Evolutionary conservation across 2,113 vertebrate genomes (phyloP).

Genomic region (Hippocampus guttulatus): DNA sequence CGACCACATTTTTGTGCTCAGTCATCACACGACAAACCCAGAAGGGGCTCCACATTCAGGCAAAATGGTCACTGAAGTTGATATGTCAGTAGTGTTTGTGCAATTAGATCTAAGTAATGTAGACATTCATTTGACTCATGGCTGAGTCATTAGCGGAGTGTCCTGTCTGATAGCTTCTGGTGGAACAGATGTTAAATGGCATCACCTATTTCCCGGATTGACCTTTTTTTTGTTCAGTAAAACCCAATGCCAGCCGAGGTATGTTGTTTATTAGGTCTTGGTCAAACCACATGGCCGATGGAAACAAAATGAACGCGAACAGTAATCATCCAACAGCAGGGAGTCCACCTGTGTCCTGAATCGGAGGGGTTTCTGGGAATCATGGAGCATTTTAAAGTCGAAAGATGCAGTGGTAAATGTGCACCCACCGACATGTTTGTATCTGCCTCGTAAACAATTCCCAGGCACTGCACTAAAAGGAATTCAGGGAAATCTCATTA

Average conservation of each 20-base stretch:
- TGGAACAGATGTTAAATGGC: constrained; percentile 25
- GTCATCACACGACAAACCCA: constrained; percentile 32
- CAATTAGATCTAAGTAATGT: constrained; percentile 32
- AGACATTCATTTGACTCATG: constrained; percentile 19
- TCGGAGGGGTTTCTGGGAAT: constrained; percentile 67
- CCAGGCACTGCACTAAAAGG: constrained; percentile 47
- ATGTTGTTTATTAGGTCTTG: constrained; percentile 51
- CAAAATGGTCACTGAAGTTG: not conserved
- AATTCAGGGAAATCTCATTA: constrained; percentile 68
- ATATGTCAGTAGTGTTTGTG: constrained; percentile 10
- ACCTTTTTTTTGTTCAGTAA: constrained; percentile 8
- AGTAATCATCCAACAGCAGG: constrained; percentile 59
- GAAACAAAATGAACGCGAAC: constrained; percentile 49
- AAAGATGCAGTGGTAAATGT: constrained; percentile 56
- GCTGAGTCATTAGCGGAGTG: constrained; percentile 37
- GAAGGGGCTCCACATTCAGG: constrained; percentile 32
- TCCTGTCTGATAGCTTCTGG: constrained; percentile 29
- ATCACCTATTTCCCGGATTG: constrained; percentile 28
- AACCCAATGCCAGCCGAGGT: constrained; percentile 50
- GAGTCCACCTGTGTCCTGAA: constrained; percentile 51
- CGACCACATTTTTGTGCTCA: constrained; percentile 35
- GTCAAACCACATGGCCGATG: constrained; percentile 63
- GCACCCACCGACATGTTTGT: constrained; percentile 47
- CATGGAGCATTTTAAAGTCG: constrained; percentile 55
- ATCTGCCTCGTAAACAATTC: constrained; percentile 55